Evolutionary conservation across 2,113 vertebrate species (phyloP).

Genomic region (Cairina moschata): DNA sequence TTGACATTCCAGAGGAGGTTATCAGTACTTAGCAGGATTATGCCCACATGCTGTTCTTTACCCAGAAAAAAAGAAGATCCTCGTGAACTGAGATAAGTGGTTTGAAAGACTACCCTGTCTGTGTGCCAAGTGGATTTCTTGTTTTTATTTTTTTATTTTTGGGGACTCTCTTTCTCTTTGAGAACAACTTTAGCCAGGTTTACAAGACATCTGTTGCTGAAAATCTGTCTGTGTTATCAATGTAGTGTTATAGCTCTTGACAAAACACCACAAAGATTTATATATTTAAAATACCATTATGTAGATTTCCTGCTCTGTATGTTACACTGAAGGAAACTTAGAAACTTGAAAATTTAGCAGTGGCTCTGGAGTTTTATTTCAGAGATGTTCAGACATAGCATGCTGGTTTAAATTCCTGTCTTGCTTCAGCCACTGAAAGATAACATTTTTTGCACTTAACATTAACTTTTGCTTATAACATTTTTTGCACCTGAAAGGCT

Average conservation of each 20-base stretch:
- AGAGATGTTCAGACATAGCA: background rate
- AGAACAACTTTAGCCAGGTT: background rate
- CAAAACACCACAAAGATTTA: background rate
- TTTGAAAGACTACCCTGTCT: background rate
- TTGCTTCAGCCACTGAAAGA: background rate
- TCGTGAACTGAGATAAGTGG: accelerated
- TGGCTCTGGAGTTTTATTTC: background rate
- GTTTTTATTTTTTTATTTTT: background rate
- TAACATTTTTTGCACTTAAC: background rate
- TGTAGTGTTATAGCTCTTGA: background rate
- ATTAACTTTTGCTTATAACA: background rate
- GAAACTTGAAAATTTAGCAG: background rate
- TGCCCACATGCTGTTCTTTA: background rate
- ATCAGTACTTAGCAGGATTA: background rate
- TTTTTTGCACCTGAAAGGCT: background rate
- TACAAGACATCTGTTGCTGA: background rate
- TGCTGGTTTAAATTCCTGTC: background rate
- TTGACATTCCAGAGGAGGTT: background rate
- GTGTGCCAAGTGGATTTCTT: background rate
- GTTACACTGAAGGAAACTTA: background rate
- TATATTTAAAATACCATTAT: background rate
- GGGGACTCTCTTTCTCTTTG: background rate
- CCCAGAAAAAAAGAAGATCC: background rate
- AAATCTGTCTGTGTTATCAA: background rate
- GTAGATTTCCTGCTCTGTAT: background rate